Evolutionary conservation across 2,888 invertebrate genomes (phyloP).

Genomic region (Hololepta plana): DNA sequence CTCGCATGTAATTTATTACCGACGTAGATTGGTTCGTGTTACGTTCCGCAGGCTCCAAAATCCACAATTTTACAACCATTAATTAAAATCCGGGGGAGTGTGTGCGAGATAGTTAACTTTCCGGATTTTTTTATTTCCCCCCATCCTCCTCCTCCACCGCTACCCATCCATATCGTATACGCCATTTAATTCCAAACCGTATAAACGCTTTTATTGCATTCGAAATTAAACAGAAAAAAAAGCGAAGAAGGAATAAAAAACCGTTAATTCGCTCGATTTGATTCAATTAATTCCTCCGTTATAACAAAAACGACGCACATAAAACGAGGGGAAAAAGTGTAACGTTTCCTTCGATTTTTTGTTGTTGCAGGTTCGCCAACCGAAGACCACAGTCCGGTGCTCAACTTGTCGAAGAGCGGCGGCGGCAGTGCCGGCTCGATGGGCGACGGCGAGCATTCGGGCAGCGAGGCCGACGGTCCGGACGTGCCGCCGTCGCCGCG

Average conservation of each 20-base stretch:
- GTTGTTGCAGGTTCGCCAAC: conserved; percentile 47
- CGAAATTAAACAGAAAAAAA: no score
- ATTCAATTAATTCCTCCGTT: background rate
- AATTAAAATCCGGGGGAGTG: no score
- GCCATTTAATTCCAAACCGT: no score
- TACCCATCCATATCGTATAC: no score
- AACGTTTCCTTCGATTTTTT: conserved; percentile 16
- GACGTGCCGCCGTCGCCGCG: conserved; percentile 34
- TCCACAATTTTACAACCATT: conserved; percentile 26
- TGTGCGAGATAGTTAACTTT: no score
- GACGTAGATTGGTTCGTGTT: conserved; percentile 22
- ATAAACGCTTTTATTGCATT: no score
- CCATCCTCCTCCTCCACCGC: no score
- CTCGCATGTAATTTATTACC: conserved; percentile 22
- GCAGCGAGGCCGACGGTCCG: conserved; percentile 44
- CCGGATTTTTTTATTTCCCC: no score
- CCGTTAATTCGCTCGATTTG: no score
- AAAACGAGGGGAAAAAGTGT: conserved; percentile 3
- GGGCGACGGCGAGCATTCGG: conserved; percentile 44
- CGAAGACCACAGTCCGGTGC: conserved; percentile 78
- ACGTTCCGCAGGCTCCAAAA: conserved; percentile 19
- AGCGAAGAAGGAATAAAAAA: no score
- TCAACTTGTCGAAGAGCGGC: conserved; percentile 76
- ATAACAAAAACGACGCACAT: no score
- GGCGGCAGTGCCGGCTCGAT: conserved; percentile 49